Evolutionary conservation across 2,113 vertebrate species (phyloP).

Genomic region (Oryctolagus cuniculus): mOryCun1.1 NC_091432.1:177062501-177063000

Average conservation of each 20-base stretch:
- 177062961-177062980: background rate
- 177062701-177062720: background rate
- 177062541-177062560: background rate
- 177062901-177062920: background rate
- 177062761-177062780: background rate
- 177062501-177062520: background rate
- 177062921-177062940: background rate
- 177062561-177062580: conserved; percentile 19
- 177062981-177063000: background rate
- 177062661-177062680: background rate
- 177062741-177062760: background rate
- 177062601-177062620: background rate
- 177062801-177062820: background rate
- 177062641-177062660: background rate
- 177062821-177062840: background rate
- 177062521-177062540: background rate
- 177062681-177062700: background rate
- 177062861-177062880: background rate
- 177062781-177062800: background rate
- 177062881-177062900: background rate
- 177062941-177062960: background rate
- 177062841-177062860: background rate
- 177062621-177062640: background rate
- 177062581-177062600: conserved; percentile 14
- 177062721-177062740: background rate